Conservation (phyloP, 2,797 vertebrate genomes). For the Enteromius afrohamiltoni region DNA sequence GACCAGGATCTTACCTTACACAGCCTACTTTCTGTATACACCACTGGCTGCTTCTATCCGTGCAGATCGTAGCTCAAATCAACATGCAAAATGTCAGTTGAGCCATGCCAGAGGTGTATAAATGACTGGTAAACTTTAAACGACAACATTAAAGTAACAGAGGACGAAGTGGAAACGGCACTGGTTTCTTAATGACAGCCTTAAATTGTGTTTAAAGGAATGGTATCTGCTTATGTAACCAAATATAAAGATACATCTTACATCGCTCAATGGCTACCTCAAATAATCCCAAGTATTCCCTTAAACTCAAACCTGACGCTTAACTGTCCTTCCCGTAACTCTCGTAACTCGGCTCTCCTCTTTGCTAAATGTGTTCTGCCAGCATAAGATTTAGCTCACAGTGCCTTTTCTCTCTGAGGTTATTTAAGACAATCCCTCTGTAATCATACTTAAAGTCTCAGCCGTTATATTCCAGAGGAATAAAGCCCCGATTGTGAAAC, state of each 20-base stretch:
- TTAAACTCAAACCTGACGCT: constrained; percentile 50
- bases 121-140: constrained; percentile 15
- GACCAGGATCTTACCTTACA: constrained; percentile 19
- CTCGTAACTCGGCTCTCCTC: constrained; percentile 46
- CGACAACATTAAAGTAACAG: constrained; percentile 16
- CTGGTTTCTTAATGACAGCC: background rate
- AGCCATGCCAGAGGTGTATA: background rate
- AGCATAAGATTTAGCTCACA: constrained; percentile 58
- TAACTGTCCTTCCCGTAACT: constrained; percentile 55
- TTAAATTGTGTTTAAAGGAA: constrained; percentile 14
- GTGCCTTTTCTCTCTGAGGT: constrained; percentile 53
- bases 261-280: constrained; percentile 45
- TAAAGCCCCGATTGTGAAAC: constrained; percentile 66
- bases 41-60: background rate
- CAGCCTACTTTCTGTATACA: constrained; percentile 17
- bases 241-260: constrained; percentile 19
- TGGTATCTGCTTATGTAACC: constrained; percentile 31
- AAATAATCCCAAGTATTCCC: constrained; percentile 55
- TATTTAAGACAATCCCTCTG: constrained; percentile 58
- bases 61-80: background rate
- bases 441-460: constrained; percentile 58
- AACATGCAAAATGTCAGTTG: background rate
- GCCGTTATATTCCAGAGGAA: constrained; percentile 55
- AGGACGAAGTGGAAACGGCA: constrained; percentile 7
- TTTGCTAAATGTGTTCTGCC: constrained; percentile 58